These are phyloP conservation scores for Drosophila aldrichi DNA, from an alignment of 2,888 invertebrate genomes.

Conservation along the genomic window DNA sequence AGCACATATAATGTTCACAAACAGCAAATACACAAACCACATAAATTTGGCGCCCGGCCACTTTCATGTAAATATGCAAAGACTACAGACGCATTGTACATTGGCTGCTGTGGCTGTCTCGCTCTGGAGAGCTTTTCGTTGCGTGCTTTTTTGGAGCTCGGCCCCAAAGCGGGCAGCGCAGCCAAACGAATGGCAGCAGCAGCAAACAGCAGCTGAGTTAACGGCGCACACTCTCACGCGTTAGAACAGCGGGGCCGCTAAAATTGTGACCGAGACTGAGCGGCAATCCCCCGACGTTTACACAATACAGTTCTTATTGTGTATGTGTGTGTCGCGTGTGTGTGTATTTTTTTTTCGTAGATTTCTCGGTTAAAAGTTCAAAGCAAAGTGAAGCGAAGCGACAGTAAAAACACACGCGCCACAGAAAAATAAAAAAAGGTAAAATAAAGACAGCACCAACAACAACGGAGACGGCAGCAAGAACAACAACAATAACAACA, in stretches of 20 bases:
- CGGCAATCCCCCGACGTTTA: constrained; percentile 48
- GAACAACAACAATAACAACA: constrained; percentile 38
- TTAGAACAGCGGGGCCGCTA: constrained; percentile 61
- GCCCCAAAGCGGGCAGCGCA: constrained; percentile 59
- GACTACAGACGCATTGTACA: not conserved
- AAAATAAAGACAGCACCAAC: constrained; percentile 30
- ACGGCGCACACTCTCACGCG: constrained; percentile 65
- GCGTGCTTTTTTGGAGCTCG: constrained; percentile 63
- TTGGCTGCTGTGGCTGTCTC: constrained; percentile 35
- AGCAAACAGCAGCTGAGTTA: constrained; percentile 62
- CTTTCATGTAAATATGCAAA: not conserved
- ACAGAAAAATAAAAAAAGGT: constrained; percentile 29
- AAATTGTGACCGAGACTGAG: constrained; percentile 51
- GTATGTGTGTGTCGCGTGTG: constrained; percentile 13
- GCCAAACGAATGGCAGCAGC: constrained; percentile 45
- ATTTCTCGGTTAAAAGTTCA: constrained; percentile 73
- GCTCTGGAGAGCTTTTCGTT: constrained; percentile 48
- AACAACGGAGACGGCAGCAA: constrained; percentile 24
- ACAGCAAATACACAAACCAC: not conserved
- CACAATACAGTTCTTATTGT: constrained; percentile 38
- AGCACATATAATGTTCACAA: not conserved
- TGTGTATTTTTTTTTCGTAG: constrained; percentile 39
- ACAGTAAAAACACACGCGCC: constrained; percentile 51
- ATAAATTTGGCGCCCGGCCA: not conserved
- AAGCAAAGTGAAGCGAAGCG: constrained; percentile 56